These are phyloP conservation scores for Thalassarche chlororhynchos DNA, from an alignment of 2,113 vertebrate species.

Conservation along the genomic window DNA sequence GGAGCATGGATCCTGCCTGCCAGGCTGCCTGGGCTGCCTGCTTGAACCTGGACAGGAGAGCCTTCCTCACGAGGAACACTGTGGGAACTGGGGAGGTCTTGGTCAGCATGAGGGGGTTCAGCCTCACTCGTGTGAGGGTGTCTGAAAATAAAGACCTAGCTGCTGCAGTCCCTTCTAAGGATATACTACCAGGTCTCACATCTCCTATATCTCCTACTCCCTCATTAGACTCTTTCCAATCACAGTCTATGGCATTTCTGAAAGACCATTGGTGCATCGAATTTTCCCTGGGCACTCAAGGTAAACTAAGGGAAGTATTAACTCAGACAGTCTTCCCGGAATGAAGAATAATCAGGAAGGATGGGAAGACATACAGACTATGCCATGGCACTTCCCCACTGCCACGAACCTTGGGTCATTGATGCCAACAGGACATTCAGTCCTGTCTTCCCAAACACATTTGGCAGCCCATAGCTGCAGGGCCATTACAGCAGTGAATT, in stretches of 20 bases:
- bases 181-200: not conserved
- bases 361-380: not conserved
- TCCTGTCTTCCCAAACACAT: not conserved
- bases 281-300: not conserved
- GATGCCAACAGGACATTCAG: not conserved
- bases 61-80: fast-evolving
- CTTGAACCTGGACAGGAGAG: not conserved
- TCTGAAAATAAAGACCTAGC: not conserved
- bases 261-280: not conserved
- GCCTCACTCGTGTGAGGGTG: not conserved
- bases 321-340: not conserved
- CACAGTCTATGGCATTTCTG: not conserved
- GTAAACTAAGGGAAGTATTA: not conserved
- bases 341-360: not conserved
- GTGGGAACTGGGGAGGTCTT: not conserved
- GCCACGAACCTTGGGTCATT: not conserved
- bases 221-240: not conserved
- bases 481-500: not conserved
- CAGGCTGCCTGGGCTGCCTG: not conserved
- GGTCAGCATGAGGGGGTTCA: not conserved
- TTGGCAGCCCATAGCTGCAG: not conserved
- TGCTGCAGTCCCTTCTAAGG: not conserved
- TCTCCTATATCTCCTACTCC: not conserved
- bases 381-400: not conserved
- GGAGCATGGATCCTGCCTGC: not conserved